Conservation (phyloP, 1,140 invertebrate genomes). For the Aphidius gifuensis region DNA sequence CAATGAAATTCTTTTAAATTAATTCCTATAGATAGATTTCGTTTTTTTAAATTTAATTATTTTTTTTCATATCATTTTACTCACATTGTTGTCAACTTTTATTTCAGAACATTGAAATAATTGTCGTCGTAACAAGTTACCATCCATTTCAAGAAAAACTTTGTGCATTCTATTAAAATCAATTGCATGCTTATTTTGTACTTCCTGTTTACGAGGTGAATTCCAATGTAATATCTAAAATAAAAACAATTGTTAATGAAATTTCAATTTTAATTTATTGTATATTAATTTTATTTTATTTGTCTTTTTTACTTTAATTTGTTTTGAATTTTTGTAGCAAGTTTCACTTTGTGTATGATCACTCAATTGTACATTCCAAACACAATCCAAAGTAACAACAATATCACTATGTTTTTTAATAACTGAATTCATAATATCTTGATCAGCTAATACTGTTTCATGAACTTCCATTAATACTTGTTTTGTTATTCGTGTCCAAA, state of each 20-base stretch:
- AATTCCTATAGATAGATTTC: neutral
- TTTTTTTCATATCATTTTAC: conserved; percentile 21
- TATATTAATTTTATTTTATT: conserved; percentile 22
- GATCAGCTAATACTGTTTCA: conserved; percentile 81
- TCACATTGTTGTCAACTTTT: conserved; percentile 30
- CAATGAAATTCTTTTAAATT: neutral
- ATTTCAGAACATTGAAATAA: conserved; percentile 69
- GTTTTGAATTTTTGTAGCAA: conserved; percentile 76
- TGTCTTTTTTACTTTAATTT: conserved; percentile 80
- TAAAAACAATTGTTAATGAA: conserved; percentile 15
- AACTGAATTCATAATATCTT: conserved; percentile 91
- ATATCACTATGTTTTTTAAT: conserved; percentile 76
- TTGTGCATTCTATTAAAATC: conserved; percentile 82
- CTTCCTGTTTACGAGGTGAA: conserved; percentile 84
- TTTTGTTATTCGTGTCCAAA: conserved; percentile 76
- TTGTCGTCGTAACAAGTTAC: conserved; percentile 76
- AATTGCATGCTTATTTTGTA: conserved; percentile 79
- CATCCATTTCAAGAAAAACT: conserved; percentile 86
- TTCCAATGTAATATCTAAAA: conserved; percentile 89
- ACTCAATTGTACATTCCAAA: conserved; percentile 92
- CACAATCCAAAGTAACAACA: conserved; percentile 77
- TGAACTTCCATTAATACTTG: conserved; percentile 68
- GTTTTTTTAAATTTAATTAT: neutral
- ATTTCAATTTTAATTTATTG: neutral
- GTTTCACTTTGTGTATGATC: conserved; percentile 80